Conservation (phyloP, 2,797 vertebrate species). For the Halcyon badia region DNA sequence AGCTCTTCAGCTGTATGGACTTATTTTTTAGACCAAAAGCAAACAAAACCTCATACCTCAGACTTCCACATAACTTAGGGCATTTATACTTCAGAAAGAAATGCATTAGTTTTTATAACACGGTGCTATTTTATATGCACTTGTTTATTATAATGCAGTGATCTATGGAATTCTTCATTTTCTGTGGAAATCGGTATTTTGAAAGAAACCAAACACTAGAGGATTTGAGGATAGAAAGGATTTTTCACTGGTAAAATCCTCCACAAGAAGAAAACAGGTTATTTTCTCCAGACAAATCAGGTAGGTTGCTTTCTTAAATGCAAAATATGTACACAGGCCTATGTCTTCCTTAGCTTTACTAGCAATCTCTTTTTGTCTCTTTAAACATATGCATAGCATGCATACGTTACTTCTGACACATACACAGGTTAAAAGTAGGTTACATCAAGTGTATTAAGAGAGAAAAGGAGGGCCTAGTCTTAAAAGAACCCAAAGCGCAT, state of each 20-base stretch:
- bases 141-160: background rate
- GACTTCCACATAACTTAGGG: background rate
- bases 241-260: background rate
- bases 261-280: background rate
- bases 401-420: background rate
- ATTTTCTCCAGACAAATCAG: background rate
- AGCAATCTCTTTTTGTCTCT: background rate
- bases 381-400: background rate
- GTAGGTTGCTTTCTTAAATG: background rate
- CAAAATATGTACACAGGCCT: background rate
- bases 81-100: background rate
- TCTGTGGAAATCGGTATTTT: background rate
- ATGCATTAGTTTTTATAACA: background rate
- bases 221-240: background rate
- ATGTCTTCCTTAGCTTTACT: background rate
- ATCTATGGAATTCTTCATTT: background rate
- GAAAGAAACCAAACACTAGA: background rate
- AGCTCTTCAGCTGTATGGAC: background rate
- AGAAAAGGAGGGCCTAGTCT: background rate
- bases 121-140: background rate
- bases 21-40: background rate
- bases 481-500: background rate
- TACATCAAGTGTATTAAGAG: background rate
- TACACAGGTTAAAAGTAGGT: background rate
- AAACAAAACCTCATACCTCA: background rate